phyloP scores from a whole-genome alignment of 2,888 invertebrate genomes.

The Andrena hattorfiana region DNA sequence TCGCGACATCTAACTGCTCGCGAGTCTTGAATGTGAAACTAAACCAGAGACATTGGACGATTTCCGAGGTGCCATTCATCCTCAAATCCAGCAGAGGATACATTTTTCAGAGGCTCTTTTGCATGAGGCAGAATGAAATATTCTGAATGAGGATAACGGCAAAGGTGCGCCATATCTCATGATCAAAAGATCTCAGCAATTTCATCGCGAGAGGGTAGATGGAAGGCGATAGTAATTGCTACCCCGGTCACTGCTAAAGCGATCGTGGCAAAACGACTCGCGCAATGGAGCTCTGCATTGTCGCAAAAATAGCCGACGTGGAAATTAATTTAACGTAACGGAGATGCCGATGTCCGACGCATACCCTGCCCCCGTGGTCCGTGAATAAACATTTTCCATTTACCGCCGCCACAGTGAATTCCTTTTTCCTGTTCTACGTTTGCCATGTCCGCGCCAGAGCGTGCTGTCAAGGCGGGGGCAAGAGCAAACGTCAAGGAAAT shows the following conservation, averaged over 20 bases:
- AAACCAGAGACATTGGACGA: not conserved
- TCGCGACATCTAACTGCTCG: not conserved
- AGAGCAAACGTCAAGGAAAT: constrained; percentile 21
- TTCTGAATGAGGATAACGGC: not conserved
- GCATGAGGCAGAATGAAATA: constrained; percentile 1
- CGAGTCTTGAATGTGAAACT: not conserved
- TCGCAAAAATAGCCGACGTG: not conserved
- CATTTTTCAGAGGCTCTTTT: constrained; percentile 44
- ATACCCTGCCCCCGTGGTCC: not conserved
- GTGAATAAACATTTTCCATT: constrained; percentile 42
- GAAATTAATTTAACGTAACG: constrained; percentile 44
- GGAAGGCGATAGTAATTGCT: not conserved
- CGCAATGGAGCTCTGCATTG: not conserved
- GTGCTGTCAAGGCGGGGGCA: constrained; percentile 2
- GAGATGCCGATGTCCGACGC: constrained; percentile 28
- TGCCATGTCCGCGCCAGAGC: not conserved
- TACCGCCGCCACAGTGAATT: constrained; percentile 8
- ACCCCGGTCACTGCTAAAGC: not conserved
- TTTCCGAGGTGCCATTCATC: constrained; percentile 17
- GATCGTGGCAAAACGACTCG: not conserved
- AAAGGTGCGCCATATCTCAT: constrained; percentile 16
- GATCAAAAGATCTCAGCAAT: not conserved
- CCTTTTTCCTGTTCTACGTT: constrained; percentile 16
- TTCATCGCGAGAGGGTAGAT: not conserved
- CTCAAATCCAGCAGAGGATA: constrained; percentile 35